Percentiles rank a stretch among this genome's conserved stretches.
Evolutionary conservation across 2,797 vertebrate genomes (phyloP).

Genomic region (Podarcis lilfordi): DNA sequence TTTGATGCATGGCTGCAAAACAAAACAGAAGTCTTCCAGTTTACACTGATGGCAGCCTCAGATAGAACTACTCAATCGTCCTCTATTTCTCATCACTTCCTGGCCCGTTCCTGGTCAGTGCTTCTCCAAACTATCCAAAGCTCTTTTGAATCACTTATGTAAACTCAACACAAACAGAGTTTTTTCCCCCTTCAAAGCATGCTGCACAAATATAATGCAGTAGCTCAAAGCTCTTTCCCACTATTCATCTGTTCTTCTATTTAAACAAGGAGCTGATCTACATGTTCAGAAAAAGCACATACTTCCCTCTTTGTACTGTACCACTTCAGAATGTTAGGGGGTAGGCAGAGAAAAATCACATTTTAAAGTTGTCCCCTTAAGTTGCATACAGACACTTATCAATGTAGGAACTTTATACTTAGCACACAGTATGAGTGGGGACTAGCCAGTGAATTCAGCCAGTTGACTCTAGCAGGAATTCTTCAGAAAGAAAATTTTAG

Average conservation of each 20-base stretch:
- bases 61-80: conserved; percentile 29
- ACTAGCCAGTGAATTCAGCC: not conserved
- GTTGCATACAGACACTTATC: not conserved
- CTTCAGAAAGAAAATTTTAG: not conserved
- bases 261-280: not conserved
- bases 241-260: conserved; percentile 24
- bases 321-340: not conserved
- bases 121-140: conserved; percentile 30
- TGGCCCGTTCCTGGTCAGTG: conserved; percentile 50
- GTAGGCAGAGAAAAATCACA: not conserved
- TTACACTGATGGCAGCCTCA: conserved; percentile 47
- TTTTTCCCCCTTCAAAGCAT: conserved; percentile 36
- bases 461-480: not conserved
- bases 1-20: conserved; percentile 49
- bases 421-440: not conserved
- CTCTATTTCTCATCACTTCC: conserved; percentile 47
- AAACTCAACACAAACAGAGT: conserved; percentile 61
- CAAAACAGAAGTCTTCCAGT: conserved; percentile 31
- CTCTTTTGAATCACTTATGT: conserved; percentile 42
- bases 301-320: not conserved
- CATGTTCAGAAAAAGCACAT: not conserved
- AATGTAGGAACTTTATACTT: not conserved
- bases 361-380: not conserved
- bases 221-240: conserved; percentile 37
- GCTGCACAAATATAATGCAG: conserved; percentile 46